Evolutionary conservation across 2,113 vertebrate genomes (phyloP).

Genomic region (Ciconia stormi): DNA sequence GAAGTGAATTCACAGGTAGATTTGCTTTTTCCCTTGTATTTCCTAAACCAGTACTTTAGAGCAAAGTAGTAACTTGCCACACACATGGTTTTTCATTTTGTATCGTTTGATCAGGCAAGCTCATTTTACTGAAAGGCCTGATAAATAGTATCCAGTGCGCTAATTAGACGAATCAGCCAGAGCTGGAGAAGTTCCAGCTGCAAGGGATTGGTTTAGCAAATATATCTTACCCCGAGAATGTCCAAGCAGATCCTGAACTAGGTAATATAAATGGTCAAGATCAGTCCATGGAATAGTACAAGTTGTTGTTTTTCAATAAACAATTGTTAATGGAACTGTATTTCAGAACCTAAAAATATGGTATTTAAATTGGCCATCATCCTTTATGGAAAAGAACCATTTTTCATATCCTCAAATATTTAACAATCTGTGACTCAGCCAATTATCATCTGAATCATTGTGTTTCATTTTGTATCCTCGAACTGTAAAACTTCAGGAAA

Average conservation of each 20-base stretch:
- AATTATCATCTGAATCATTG: conserved; percentile 22
- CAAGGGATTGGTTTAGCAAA: background rate
- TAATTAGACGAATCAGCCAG: background rate
- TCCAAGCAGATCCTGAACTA: background rate
- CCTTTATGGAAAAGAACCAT: background rate
- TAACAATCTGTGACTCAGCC: background rate
- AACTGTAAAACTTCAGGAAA: background rate
- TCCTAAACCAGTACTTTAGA: background rate
- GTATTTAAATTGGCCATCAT: background rate
- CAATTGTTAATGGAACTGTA: background rate
- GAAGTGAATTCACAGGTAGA: background rate
- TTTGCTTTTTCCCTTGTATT: background rate
- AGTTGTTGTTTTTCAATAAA: background rate
- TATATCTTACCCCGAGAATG: background rate
- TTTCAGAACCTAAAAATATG: background rate
- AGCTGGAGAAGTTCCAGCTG: background rate
- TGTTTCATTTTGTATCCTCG: background rate
- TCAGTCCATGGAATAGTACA: background rate
- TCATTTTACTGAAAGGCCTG: background rate
- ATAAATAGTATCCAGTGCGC: background rate
- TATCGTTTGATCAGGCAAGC: background rate
- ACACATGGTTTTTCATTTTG: background rate
- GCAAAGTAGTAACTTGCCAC: background rate
- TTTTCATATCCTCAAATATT: background rate
- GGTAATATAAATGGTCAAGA: background rate